Percentiles rank a stretch among this genome's conserved stretches.
These are phyloP conservation scores for Hassar affinis DNA, from an alignment of 2,113 vertebrate genomes.

Conservation along the genomic window DNA sequence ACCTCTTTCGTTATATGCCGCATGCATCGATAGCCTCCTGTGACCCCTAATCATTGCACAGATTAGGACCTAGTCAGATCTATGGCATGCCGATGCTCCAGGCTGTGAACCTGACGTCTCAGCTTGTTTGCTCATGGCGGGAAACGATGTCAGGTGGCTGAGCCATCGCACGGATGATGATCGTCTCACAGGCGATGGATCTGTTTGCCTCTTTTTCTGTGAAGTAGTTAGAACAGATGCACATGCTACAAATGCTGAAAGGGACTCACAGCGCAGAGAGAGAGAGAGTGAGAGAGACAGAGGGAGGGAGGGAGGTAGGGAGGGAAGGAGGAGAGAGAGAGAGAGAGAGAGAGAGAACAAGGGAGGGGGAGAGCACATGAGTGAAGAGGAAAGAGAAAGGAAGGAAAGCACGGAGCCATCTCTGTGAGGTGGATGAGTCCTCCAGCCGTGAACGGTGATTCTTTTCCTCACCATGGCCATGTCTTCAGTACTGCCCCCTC, in stretches of 20 bases:
- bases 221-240: constrained; percentile 60
- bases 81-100: constrained; percentile 43
- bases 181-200: too few relatives aligned
- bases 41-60: constrained; percentile 58
- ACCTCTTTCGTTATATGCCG: neutral
- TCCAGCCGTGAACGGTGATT: constrained; percentile 63
- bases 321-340: constrained; percentile 42
- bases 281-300: constrained; percentile 51
- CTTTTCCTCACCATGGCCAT: constrained; percentile 63
- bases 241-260: constrained; percentile 39
- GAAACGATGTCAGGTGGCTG: constrained; percentile 49
- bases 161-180: constrained; percentile 68
- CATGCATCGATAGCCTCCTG: constrained; percentile 35
- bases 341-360: constrained; percentile 50
- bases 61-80: constrained; percentile 63
- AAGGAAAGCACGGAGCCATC: constrained; percentile 55
- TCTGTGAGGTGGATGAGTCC: constrained; percentile 60
- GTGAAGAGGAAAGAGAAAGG: constrained; percentile 24
- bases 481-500: constrained; percentile 49
- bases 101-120: constrained; percentile 41
- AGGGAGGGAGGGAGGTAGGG: constrained; percentile 40
- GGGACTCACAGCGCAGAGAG: constrained; percentile 60
- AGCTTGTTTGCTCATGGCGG: constrained; percentile 59
- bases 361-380: constrained; percentile 8
- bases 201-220: constrained; percentile 61